Percentiles rank a stretch among this genome's conserved stretches.
These are phyloP conservation scores for Platycercus adscitus DNA, from an alignment of 2,113 vertebrate genomes.

Conservation along the genomic window DNA sequence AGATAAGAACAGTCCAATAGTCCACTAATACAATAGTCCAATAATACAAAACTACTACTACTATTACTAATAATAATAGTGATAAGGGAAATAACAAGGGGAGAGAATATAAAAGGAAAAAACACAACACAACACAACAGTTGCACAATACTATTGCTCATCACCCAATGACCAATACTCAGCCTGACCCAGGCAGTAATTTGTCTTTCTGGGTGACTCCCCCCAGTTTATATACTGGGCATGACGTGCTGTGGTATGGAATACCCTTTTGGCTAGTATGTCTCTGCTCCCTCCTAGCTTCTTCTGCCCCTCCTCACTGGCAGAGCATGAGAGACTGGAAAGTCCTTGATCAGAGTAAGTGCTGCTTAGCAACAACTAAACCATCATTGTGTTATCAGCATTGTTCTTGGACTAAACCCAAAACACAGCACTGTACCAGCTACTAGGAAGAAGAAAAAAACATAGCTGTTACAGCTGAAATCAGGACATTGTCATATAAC, in stretches of 20 bases:
- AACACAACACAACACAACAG: not conserved
- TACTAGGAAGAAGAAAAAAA: not conserved
- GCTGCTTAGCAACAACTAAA: not conserved
- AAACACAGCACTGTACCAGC: not conserved
- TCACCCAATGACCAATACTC: not conserved
- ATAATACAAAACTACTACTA: not conserved
- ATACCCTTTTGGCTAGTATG: not conserved
- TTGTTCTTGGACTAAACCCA: not conserved
- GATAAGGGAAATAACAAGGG: not conserved
- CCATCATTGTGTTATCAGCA: not conserved
- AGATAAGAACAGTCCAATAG: not conserved
- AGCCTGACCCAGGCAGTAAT: not conserved
- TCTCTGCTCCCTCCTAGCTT: not conserved
- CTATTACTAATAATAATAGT: not conserved
- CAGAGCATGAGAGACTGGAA: not conserved
- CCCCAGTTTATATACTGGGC: not conserved
- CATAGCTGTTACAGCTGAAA: not conserved
- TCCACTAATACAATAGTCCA: no score
- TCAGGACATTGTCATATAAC: rapidly evolving
- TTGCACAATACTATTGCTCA: not conserved
- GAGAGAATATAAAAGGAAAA: not conserved
- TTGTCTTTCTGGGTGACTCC: not conserved
- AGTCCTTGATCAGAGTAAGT: not conserved
- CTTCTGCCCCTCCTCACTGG: not conserved
- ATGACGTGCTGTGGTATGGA: not conserved